phyloP scores from a whole-genome alignment of 2,113 vertebrate species.

The Casuarius casuarius region DNA sequence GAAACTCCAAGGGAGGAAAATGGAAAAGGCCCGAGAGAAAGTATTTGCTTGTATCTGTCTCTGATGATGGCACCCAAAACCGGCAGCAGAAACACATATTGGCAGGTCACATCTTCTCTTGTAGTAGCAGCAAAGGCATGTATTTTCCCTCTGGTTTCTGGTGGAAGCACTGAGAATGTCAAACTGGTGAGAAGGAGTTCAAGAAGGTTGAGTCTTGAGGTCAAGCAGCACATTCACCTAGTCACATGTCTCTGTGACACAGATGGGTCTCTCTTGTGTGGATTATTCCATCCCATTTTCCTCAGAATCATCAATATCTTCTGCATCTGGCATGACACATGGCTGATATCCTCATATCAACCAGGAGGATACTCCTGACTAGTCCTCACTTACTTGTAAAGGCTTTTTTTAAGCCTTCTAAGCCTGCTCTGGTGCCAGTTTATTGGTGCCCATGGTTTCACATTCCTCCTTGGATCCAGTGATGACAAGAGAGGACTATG shows the following conservation, averaged over 20 bases:
- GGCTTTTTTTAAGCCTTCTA: not conserved
- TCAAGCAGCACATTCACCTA: not conserved
- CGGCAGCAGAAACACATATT: not conserved
- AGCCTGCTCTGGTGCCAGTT: not conserved
- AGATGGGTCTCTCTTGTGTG: not conserved
- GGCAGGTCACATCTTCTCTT: not conserved
- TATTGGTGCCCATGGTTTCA: not conserved
- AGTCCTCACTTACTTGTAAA: not conserved
- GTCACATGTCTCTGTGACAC: not conserved
- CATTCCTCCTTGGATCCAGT: not conserved
- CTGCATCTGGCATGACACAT: not conserved
- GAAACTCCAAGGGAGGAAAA: not conserved
- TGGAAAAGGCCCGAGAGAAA: not conserved
- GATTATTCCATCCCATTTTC: not conserved
- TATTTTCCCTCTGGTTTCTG: not conserved
- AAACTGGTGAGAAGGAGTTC: not conserved
- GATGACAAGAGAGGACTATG: not conserved
- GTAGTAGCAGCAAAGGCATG: not conserved
- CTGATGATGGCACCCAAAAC: not conserved
- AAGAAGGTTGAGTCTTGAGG: not conserved
- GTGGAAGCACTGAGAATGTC: not conserved
- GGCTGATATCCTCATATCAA: slow-evolving; percentile 3
- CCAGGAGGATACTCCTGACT: not conserved
- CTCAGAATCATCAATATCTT: not conserved
- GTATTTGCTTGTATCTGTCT: not conserved